Evolutionary conservation across 2,888 invertebrate genomes (phyloP).

Genomic region (Lasioglossum villosulum): DNA sequence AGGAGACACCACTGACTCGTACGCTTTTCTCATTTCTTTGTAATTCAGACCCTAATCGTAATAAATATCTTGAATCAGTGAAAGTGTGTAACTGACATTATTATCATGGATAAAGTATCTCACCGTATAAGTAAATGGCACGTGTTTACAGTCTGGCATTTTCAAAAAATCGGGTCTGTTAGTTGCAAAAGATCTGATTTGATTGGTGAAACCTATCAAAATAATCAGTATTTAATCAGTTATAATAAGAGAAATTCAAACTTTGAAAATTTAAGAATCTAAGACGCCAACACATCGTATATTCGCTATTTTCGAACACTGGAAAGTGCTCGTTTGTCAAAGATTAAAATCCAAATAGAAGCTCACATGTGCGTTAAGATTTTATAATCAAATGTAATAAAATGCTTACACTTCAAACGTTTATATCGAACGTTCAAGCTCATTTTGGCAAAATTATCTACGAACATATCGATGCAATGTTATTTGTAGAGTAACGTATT

Average conservation of each 20-base stretch:
- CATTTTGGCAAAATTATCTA: conserved; percentile 3
- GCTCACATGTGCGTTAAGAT: not conserved
- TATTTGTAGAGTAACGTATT: not conserved
- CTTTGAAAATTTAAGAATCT: not conserved
- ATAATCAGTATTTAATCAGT: not conserved
- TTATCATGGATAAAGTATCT: not conserved
- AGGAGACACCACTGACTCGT: conserved; percentile 89
- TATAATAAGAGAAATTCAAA: not conserved
- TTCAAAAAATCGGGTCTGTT: not conserved
- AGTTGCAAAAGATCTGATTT: not conserved
- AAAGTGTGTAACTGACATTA: not conserved
- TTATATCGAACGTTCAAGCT: not conserved
- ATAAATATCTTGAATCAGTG: not conserved
- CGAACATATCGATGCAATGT: conserved; percentile 13
- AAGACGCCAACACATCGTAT: not conserved
- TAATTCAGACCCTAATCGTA: conserved; percentile 87
- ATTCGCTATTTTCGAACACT: not conserved
- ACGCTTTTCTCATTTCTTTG: conserved; percentile 86
- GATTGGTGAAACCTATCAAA: conserved; percentile 19
- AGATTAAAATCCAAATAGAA: not conserved
- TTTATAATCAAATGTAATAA: conserved; percentile 2
- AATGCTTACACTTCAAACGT: conserved; percentile 30
- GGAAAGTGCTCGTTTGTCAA: not conserved
- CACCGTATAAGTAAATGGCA: conserved; percentile 35
- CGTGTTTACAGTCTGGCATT: conserved; percentile 37